Evolutionary conservation across 2,888 invertebrate species (phyloP).

Genomic region (Athetis lepigone): DNA sequence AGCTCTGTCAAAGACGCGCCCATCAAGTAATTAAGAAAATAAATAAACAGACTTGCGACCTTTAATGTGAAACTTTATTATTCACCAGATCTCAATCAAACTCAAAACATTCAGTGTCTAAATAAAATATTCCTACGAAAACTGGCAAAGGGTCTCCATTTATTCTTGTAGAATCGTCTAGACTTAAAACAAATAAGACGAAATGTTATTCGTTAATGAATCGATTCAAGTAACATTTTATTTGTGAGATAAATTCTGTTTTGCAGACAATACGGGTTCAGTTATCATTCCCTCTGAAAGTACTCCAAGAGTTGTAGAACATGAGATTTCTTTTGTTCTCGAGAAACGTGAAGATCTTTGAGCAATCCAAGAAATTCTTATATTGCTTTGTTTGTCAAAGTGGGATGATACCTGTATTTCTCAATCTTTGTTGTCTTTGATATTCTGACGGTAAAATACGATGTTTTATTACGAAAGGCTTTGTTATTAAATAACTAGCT

Average conservation of each 20-base stretch:
- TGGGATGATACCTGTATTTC: conserved; percentile 32
- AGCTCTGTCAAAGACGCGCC: conserved; percentile 13
- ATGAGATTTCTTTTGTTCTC: conserved; percentile 56
- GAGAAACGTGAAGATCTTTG: conserved; percentile 51
- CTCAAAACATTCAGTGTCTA: background rate
- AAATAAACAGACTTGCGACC: conserved; percentile 26
- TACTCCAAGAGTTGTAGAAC: conserved; percentile 39
- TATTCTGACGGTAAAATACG: background rate
- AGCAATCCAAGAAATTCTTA: conserved; percentile 55
- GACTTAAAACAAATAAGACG: conserved; percentile 50
- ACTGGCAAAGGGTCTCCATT: conserved; percentile 12
- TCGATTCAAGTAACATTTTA: conserved; percentile 36
- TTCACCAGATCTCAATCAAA: conserved; percentile 25
- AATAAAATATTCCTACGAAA: conserved; percentile 14
- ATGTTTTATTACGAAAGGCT: background rate
- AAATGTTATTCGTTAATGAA: conserved; percentile 40
- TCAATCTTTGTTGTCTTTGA: conserved; percentile 19
- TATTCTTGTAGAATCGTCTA: conserved; percentile 37
- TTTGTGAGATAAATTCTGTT: conserved; percentile 26
- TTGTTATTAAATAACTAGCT: background rate
- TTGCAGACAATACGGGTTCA: conserved; percentile 37
- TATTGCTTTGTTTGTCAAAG: conserved; percentile 47
- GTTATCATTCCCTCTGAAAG: conserved; percentile 36
- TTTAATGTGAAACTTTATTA: conserved; percentile 21
- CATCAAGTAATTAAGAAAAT: conserved; percentile 33